Evolutionary conservation across 2,113 vertebrate genomes (phyloP).

Genomic region (Spilogale gracilis): DNA sequence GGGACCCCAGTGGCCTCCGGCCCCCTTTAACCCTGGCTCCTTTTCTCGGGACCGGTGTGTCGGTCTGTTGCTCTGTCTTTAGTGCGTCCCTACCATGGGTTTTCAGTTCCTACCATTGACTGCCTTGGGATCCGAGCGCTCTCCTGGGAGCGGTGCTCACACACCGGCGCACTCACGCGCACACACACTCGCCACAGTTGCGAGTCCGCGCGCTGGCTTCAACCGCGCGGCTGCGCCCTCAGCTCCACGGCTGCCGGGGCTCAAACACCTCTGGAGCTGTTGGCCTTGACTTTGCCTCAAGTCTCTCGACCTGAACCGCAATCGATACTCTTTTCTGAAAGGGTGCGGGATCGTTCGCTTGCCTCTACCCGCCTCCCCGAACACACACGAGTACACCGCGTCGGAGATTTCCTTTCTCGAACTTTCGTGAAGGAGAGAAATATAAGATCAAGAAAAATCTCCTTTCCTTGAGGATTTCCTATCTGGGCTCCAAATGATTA

Average conservation of each 20-base stretch:
- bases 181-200: neutral
- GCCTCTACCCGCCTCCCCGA: neutral
- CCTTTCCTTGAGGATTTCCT: neutral
- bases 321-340: neutral
- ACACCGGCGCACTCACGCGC: neutral
- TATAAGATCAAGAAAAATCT: neutral
- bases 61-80: neutral
- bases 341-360: accelerated
- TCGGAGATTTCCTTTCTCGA: neutral
- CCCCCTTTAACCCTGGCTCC: neutral
- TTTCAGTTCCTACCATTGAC: neutral
- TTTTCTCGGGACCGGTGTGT: neutral
- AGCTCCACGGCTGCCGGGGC: neutral
- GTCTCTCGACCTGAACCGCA: neutral
- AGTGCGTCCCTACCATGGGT: too few relatives aligned
- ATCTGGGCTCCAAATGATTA: neutral
- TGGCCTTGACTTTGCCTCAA: neutral
- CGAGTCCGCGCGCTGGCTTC: too few relatives aligned
- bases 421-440: neutral
- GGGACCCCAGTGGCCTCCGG: neutral
- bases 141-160: neutral
- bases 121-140: neutral
- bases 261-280: neutral
- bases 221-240: neutral
- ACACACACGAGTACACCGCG: neutral